Percentiles rank a stretch among this genome's conserved stretches.
phyloP scores from a whole-genome alignment of 2,113 vertebrate species.

The Arvicanthis niloticus region DNA sequence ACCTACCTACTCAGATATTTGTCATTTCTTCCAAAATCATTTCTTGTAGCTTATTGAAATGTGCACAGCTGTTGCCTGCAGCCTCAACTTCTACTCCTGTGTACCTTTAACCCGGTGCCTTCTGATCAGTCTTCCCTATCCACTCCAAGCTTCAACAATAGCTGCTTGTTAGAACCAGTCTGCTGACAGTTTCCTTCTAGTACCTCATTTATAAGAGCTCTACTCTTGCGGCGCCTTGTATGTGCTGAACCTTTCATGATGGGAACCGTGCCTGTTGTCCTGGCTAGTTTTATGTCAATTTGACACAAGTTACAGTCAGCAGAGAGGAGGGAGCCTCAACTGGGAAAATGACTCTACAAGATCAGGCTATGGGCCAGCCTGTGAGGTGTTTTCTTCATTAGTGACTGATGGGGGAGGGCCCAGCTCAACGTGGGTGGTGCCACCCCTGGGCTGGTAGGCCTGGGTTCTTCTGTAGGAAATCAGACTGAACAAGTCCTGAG shows the following conservation, averaged over 20 bases:
- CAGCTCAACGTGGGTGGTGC: neutral
- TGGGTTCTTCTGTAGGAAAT: neutral
- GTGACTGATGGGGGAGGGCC: neutral
- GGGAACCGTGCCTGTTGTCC: neutral
- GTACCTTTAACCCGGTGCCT: neutral
- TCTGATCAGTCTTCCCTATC: accelerated
- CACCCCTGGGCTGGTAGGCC: neutral
- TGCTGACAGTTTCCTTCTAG: slow-evolving; percentile 21
- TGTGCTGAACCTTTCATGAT: neutral
- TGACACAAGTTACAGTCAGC: neutral
- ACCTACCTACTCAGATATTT: neutral
- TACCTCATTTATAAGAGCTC: neutral
- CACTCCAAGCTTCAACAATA: too few species aligned
- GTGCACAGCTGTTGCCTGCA: neutral
- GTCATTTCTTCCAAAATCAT: neutral
- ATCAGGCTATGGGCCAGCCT: neutral
- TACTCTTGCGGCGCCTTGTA: neutral
- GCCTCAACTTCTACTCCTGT: neutral
- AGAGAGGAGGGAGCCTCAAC: neutral
- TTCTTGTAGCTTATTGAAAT: neutral
- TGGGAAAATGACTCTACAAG: neutral
- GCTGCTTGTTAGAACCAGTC: neutral
- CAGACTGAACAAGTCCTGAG: neutral
- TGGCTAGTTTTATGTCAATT: neutral
- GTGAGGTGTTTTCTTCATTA: neutral